These are phyloP conservation scores for Porites lutea DNA, from an alignment of 64 coral and sea anemone genomes.

Conservation along the genomic window DNA sequence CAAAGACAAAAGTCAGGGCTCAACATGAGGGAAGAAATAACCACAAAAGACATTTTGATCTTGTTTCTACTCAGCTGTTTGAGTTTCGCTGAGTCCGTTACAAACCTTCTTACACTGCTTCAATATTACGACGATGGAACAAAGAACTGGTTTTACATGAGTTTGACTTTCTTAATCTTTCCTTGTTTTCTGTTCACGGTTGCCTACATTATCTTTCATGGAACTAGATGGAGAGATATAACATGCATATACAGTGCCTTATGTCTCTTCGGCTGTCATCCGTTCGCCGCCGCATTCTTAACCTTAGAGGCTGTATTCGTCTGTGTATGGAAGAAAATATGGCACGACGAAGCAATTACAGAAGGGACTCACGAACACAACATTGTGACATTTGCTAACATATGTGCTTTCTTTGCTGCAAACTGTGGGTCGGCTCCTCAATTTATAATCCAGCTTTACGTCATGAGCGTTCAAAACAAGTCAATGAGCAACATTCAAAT, in stretches of 20 bases:
- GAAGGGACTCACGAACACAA: not conserved
- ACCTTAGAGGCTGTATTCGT: not conserved
- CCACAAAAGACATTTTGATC: not conserved
- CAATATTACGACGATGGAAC: not conserved
- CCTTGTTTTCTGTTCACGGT: not conserved
- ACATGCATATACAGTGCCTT: not conserved
- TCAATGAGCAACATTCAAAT: not conserved
- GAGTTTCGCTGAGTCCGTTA: slow-evolving; percentile 5
- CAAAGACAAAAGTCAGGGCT: too few relatives aligned
- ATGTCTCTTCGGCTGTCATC: not conserved
- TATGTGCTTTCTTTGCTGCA: not conserved
- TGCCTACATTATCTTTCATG: not conserved
- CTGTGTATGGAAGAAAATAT: not conserved
- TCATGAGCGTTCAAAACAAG: not conserved
- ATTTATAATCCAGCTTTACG: slow-evolving; percentile 34
- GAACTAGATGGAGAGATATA: too few relatives aligned
- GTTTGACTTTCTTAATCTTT: not conserved
- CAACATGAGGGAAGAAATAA: not conserved
- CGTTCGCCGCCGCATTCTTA: not conserved
- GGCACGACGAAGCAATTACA: not conserved
- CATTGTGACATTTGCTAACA: too few relatives aligned
- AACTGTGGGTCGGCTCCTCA: not conserved
- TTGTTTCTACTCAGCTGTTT: not conserved
- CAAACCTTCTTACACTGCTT: not conserved
- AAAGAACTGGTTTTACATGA: not conserved